Percentiles rank a stretch among this genome's conserved stretches.
Conservation (phyloP, 1,140 invertebrate species). For the Drosophila sproati region DNA sequence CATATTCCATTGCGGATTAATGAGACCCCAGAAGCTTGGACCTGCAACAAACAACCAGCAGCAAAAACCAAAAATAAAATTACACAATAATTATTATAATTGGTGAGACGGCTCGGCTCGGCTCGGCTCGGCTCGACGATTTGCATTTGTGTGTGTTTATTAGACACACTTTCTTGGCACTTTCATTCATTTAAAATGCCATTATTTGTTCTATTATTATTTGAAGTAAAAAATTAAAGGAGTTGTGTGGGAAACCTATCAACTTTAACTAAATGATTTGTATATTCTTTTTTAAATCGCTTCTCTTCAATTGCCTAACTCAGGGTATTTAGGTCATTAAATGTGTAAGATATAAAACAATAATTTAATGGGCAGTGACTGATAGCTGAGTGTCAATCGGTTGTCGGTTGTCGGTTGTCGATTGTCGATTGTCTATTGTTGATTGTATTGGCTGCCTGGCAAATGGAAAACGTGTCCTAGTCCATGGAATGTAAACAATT, state of each 20-base stretch:
- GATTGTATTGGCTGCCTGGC: conserved; percentile 10
- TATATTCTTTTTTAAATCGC: too few species aligned
- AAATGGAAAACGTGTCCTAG: conserved; percentile 4
- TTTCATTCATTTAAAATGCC: too few species aligned
- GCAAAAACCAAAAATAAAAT: conserved; percentile 66
- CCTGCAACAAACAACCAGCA: conserved; percentile 87
- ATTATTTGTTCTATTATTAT: too few species aligned
- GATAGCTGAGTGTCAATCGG: neutral
- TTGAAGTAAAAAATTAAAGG: too few species aligned
- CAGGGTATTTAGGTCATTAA: neutral
- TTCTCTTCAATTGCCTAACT: too few species aligned
- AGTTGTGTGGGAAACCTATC: too few species aligned
- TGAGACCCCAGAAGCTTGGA: conserved; percentile 97
- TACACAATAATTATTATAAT: conserved; percentile 6
- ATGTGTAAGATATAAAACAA: neutral
- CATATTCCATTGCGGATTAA: conserved; percentile 98
- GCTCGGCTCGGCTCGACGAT: neutral
- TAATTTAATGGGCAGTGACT: neutral
- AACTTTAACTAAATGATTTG: too few species aligned
- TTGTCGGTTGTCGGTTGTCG: neutral
- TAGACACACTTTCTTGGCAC: too few species aligned
- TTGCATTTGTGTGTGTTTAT: neutral
- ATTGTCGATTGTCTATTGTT: conserved; percentile 19
- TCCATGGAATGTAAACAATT: conserved; percentile 38
- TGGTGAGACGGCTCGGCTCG: neutral